Conservation (phyloP, 2,888 invertebrate genomes). For the Acrobeloides nanus region DNA sequence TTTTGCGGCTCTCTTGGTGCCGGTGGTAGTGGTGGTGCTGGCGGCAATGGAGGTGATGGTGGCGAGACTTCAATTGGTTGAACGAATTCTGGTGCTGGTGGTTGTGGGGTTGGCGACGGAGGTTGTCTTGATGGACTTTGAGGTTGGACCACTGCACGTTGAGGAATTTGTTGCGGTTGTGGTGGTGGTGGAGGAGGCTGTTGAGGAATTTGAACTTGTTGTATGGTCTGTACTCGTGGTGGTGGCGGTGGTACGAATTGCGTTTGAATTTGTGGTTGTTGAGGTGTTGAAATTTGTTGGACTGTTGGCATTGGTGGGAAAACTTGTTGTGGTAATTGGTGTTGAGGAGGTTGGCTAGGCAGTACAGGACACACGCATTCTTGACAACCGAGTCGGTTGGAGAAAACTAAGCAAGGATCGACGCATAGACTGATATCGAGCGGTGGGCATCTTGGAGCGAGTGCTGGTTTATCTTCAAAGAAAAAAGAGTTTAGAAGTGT, state of each 20-base stretch:
- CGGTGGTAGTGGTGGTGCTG: background rate
- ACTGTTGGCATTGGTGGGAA: background rate
- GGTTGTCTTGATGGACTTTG: conserved; percentile 4
- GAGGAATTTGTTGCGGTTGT: conserved; percentile 6
- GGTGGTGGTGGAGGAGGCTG: conserved; percentile 13
- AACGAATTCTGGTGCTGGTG: background rate
- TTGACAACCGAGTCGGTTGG: conserved; percentile 43
- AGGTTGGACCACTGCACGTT: conserved; percentile 9
- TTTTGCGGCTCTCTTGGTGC: background rate
- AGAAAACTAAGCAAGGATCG: conserved; percentile 52
- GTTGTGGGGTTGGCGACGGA: background rate
- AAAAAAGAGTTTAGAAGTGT: too few relatives aligned
- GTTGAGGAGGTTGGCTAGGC: conserved; percentile 10
- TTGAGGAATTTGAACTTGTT: background rate
- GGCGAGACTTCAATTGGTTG: conserved; percentile 5
- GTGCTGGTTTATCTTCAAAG: too few relatives aligned
- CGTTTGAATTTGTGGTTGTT: background rate
- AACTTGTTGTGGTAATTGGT: conserved; percentile 3
- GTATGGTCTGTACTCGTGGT: conserved; percentile 9
- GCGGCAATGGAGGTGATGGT: conserved; percentile 4
- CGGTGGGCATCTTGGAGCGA: too few relatives aligned
- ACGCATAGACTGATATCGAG: conserved; percentile 40
- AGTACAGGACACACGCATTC: conserved; percentile 47
- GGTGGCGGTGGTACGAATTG: conserved; percentile 6
- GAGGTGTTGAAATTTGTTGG: background rate